Percentiles rank a stretch among this genome's conserved stretches.
Conservation (phyloP, 2,797 vertebrate genomes). For the Petrocephalus sullivani region DNA sequence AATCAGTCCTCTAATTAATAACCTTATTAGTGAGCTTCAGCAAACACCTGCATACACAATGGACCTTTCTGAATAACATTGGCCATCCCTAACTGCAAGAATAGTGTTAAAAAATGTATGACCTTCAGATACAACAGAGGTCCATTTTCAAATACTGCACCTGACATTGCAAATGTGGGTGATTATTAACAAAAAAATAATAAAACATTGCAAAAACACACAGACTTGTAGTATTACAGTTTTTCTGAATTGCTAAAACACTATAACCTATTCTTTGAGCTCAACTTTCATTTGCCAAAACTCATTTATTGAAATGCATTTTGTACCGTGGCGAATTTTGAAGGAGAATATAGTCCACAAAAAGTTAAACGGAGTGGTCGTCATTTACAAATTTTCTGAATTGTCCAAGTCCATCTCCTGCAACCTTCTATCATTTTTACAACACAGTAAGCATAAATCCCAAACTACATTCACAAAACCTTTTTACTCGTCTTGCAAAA, state of each 20-base stretch:
- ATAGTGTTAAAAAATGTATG: slow-evolving; percentile 41
- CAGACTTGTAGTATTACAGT: neutral
- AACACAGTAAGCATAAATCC: neutral
- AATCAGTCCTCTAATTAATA: too few relatives aligned
- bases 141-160: slow-evolving; percentile 59
- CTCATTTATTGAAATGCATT: neutral
- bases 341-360: neutral
- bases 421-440: neutral
- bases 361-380: neutral
- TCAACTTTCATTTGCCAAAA: neutral
- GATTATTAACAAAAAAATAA: neutral
- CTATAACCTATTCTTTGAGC: neutral
- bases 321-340: neutral
- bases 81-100: too few relatives aligned
- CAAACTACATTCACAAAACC: neutral
- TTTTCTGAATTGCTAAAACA: neutral
- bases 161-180: slow-evolving; percentile 34
- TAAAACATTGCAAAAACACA: neutral
- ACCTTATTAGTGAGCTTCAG: too few relatives aligned
- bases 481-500: neutral
- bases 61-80: too few relatives aligned
- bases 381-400: neutral
- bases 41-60: too few relatives aligned
- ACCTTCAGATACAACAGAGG: slow-evolving; percentile 57
- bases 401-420: neutral